Conservation (phyloP, 1,140 invertebrate species). For the Neuroterus valhalla region DNA sequence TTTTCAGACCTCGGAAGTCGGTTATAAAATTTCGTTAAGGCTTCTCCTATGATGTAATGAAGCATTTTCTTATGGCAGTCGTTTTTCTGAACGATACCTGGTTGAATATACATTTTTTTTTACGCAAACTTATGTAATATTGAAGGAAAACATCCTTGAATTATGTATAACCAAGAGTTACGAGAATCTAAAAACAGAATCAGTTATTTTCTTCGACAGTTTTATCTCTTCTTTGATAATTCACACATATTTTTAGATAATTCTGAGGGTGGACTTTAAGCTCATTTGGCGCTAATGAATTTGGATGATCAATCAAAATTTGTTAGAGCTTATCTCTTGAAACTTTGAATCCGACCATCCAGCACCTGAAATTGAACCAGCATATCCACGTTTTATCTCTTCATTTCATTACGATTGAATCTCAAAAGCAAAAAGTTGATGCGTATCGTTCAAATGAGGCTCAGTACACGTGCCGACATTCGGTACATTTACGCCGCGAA, state of each 20-base stretch:
- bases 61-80: conserved; percentile 11
- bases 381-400: background rate
- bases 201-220: no score
- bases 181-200: background rate
- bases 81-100: background rate
- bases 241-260: no score
- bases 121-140: conserved; percentile 7
- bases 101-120: conserved; percentile 1
- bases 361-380: no score
- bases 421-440: conserved; percentile 23
- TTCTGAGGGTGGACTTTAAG: no score
- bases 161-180: background rate
- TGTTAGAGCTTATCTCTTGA: no score
- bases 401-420: conserved; percentile 16
- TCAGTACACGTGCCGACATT: conserved; percentile 23
- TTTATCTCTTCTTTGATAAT: no score
- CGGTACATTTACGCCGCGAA: conserved; percentile 36
- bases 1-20: conserved; percentile 11
- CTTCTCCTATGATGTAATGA: conserved; percentile 5
- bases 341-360: no score
- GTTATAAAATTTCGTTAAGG: background rate
- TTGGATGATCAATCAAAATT: no score
- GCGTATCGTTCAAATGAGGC: background rate
- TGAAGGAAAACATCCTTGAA: conserved; percentile 1
- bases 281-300: no score